phyloP scores from a whole-genome alignment of 2,797 vertebrate genomes.

The Phataginus tetradactyla region DNA sequence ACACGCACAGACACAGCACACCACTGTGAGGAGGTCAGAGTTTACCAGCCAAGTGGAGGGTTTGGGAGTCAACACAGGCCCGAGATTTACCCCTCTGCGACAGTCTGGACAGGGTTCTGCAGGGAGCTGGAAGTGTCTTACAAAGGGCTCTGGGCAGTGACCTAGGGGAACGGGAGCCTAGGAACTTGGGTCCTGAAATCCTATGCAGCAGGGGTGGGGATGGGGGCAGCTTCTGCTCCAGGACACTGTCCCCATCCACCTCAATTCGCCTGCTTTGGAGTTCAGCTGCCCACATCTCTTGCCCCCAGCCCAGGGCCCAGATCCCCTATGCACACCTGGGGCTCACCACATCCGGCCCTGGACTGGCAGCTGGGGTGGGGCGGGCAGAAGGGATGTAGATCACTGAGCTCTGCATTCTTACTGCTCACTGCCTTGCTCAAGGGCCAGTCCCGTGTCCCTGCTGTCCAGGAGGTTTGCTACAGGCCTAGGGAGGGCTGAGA shows the following conservation, averaged over 20 bases:
- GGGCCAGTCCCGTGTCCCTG: background rate
- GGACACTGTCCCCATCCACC: background rate
- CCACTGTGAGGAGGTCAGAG: background rate
- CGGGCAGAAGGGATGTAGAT: background rate
- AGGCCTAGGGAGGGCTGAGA: background rate
- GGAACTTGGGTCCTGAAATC: background rate
- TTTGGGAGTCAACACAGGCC: background rate
- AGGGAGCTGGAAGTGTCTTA: background rate
- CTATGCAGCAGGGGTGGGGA: background rate
- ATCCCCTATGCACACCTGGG: background rate
- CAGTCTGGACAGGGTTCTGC: background rate
- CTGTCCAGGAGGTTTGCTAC: background rate
- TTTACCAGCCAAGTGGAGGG: too few relatives aligned
- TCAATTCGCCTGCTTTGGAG: background rate
- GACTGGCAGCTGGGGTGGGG: background rate
- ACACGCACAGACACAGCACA: background rate
- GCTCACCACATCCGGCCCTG: slow-evolving; percentile 61
- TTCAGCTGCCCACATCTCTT: background rate
- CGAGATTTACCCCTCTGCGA: background rate
- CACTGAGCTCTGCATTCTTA: background rate
- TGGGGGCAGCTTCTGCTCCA: background rate
- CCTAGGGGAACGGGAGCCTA: background rate
- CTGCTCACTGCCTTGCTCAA: background rate
- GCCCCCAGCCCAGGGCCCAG: background rate
- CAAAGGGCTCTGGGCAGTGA: background rate